Conservation (phyloP, 2,888 invertebrate species). For the Imbricaverruca yamaguchii region DNA sequence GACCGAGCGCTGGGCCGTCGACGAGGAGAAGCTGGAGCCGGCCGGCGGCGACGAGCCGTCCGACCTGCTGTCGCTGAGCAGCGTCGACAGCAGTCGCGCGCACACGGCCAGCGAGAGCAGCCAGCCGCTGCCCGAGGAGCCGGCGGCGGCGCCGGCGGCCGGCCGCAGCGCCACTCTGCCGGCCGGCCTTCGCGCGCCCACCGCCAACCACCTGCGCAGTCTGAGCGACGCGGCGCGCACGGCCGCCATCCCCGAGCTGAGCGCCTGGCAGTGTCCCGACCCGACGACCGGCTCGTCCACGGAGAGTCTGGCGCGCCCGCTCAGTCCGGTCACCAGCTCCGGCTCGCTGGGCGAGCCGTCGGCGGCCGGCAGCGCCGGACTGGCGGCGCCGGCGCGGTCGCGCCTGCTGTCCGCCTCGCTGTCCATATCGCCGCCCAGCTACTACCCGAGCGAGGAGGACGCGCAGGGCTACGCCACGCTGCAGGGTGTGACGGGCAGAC, state of each 20-base stretch:
- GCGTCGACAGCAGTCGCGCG: background rate
- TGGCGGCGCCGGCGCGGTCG: background rate
- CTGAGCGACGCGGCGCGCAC: background rate
- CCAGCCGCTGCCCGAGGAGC: background rate
- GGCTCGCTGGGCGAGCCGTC: background rate
- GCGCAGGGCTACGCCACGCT: constrained; percentile 14
- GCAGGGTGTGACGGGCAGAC: constrained; percentile 30
- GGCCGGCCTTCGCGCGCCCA: background rate
- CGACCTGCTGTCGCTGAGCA: background rate
- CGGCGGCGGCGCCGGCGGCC: background rate
- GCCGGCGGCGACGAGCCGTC: background rate
- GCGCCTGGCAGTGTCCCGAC: constrained; percentile 18
- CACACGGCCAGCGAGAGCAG: background rate
- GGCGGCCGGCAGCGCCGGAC: background rate
- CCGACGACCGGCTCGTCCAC: constrained; percentile 14
- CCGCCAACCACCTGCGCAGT: background rate
- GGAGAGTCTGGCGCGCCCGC: background rate
- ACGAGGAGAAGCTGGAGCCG: constrained; percentile 19
- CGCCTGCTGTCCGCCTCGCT: constrained; percentile 7
- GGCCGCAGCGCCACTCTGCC: constrained; percentile 17
- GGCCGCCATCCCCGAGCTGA: background rate
- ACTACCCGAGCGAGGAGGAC: constrained; percentile 17
- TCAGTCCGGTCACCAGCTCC: background rate
- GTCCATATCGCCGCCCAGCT: background rate
- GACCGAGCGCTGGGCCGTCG: constrained; percentile 26